A percentile compares a stretch with the other conserved stretches of the same genome.
phyloP scores from a whole-genome alignment of 2,113 vertebrate genomes.

The Ondatra zibethicus region DNA sequence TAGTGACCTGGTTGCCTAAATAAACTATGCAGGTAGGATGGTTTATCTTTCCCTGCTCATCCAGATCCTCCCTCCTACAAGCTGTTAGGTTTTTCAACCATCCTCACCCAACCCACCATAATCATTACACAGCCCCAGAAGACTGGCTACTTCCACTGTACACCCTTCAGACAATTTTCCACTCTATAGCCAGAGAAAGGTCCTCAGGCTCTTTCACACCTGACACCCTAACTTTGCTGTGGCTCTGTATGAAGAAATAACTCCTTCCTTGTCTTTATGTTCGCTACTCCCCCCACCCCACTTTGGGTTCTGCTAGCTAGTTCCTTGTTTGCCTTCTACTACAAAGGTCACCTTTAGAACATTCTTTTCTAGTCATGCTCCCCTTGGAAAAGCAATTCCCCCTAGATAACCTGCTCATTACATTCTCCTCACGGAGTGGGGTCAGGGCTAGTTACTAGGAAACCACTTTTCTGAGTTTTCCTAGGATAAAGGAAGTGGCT shows the following conservation, averaged over 20 bases:
- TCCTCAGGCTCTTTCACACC: not conserved
- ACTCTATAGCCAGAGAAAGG: not conserved
- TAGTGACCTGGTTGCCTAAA: not conserved
- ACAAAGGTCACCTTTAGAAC: not conserved
- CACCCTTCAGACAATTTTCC: not conserved
- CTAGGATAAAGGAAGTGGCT: not conserved
- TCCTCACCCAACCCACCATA: not conserved
- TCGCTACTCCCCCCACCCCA: not conserved
- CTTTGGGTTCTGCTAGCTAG: not conserved
- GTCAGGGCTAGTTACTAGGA: not conserved
- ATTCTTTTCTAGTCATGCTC: not conserved
- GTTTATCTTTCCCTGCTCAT: not conserved
- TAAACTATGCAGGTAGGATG: too few relatives aligned
- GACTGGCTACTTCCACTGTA: not conserved
- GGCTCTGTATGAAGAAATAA: not conserved
- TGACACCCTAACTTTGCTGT: not conserved
- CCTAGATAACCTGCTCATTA: not conserved
- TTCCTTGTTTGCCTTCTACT: not conserved
- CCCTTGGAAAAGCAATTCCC: not conserved
- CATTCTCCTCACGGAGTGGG: not conserved
- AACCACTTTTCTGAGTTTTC: not conserved
- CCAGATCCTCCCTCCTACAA: not conserved
- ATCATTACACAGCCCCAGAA: not conserved
- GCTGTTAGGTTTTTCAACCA: not conserved
- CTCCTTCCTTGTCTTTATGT: not conserved